Conservation (phyloP, 1,140 invertebrate species). For the Thaumatotibia leucotreta region DNA sequence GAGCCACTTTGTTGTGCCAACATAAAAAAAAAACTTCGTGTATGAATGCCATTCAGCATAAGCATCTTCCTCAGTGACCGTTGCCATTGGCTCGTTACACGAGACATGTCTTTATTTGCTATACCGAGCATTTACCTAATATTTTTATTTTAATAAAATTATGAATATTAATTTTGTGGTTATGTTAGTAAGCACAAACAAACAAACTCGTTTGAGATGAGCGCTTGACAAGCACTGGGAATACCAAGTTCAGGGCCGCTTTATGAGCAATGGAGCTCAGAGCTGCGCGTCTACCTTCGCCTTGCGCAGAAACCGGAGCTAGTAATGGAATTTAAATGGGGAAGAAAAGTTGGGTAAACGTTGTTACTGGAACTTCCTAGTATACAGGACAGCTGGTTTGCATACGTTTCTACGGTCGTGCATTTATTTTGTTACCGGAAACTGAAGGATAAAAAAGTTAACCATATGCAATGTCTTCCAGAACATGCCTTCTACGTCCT, state of each 20-base stretch:
- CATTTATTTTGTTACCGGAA: neutral
- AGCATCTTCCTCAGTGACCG: too few species aligned
- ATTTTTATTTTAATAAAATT: too few species aligned
- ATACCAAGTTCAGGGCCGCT: conserved; percentile 18
- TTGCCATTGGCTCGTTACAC: too few species aligned
- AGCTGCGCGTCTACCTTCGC: conserved; percentile 29
- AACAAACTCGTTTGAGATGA: neutral
- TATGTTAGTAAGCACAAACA: too few species aligned
- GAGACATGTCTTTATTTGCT: too few species aligned
- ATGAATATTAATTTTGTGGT: too few species aligned
- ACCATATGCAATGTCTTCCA: neutral
- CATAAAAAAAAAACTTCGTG: too few species aligned
- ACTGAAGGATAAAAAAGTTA: neutral
- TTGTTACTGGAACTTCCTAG: neutral
- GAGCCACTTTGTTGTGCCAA: too few species aligned
- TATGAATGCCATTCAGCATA: too few species aligned
- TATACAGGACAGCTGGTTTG: neutral
- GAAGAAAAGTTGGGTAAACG: neutral
- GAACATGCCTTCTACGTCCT: too few species aligned
- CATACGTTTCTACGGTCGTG: neutral
- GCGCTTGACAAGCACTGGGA: neutral
- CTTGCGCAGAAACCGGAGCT: neutral
- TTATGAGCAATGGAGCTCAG: conserved; percentile 38
- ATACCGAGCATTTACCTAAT: too few species aligned
- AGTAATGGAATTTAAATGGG: neutral